Evolutionary conservation across 2,113 vertebrate species (phyloP).

Genomic region (Gorsachius goisagi): DNA sequence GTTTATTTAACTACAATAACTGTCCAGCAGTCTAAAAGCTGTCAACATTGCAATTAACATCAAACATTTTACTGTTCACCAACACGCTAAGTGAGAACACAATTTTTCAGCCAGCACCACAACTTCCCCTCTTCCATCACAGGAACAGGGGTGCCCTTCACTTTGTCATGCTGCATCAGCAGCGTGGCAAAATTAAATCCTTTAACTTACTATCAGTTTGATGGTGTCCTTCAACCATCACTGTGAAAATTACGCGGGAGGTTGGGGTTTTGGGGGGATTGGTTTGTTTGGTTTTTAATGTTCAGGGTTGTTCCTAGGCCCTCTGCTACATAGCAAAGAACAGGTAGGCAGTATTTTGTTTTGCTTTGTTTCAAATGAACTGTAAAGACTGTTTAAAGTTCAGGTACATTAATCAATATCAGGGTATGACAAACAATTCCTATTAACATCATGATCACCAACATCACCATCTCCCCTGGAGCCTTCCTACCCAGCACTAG

Average conservation of each 20-base stretch:
- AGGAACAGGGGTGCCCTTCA: background rate
- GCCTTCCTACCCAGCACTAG: background rate
- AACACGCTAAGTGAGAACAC: background rate
- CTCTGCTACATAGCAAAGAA: background rate
- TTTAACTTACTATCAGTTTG: fast-evolving
- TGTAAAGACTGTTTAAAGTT: background rate
- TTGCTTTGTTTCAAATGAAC: background rate
- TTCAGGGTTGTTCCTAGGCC: background rate
- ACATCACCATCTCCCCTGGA: background rate
- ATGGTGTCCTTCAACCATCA: background rate
- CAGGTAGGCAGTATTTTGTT: background rate
- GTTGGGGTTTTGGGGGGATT: fast-evolving
- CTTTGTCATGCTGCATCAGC: background rate
- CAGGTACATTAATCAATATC: background rate
- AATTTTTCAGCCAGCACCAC: background rate
- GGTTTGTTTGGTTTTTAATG: background rate
- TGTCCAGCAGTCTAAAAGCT: background rate
- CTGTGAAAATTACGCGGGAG: background rate
- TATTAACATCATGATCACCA: background rate
- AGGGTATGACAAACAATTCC: background rate
- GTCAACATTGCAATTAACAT: background rate
- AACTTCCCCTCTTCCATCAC: background rate
- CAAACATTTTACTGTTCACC: background rate
- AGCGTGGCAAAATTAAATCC: fast-evolving
- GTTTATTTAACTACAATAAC: background rate